Conservation (phyloP, 1,140 invertebrate species). For the Drosophila lacertosa region DNA sequence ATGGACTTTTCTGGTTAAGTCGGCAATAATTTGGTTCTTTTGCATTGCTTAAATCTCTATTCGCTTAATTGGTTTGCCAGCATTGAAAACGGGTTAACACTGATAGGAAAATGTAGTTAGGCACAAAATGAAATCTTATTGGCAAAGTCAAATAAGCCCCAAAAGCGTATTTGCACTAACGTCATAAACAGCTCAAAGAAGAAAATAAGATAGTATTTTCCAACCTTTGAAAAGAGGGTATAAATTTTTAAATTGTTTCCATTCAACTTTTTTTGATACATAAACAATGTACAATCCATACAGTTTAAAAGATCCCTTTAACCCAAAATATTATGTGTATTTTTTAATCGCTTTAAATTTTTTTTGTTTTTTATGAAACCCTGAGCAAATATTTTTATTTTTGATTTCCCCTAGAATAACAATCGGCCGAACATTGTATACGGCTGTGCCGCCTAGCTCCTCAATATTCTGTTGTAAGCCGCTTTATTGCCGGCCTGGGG, state of each 20-base stretch:
- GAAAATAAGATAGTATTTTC: no score
- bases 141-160: neutral
- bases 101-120: conserved; percentile 1
- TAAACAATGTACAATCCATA: neutral
- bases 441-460: neutral
- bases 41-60: conserved; percentile 1
- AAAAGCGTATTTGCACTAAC: neutral
- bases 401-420: conserved; percentile 10
- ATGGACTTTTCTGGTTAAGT: conserved; percentile 72
- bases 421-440: neutral
- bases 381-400: conserved; percentile 7
- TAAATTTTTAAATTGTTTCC: no score
- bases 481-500: conserved; percentile 30
- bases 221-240: no score
- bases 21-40: conserved; percentile 41
- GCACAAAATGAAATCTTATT: neutral
- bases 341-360: conserved; percentile 6
- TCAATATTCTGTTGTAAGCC: conserved; percentile 19
- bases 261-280: no score
- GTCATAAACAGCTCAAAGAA: no score
- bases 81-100: conserved; percentile 31
- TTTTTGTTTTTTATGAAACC: neutral
- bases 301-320: neutral
- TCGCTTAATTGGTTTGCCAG: conserved; percentile 42
- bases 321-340: neutral